Base-by-base conservation (phyloP, 2,113 vertebrate genomes). In the Dasyornis broadbenti region DNA sequence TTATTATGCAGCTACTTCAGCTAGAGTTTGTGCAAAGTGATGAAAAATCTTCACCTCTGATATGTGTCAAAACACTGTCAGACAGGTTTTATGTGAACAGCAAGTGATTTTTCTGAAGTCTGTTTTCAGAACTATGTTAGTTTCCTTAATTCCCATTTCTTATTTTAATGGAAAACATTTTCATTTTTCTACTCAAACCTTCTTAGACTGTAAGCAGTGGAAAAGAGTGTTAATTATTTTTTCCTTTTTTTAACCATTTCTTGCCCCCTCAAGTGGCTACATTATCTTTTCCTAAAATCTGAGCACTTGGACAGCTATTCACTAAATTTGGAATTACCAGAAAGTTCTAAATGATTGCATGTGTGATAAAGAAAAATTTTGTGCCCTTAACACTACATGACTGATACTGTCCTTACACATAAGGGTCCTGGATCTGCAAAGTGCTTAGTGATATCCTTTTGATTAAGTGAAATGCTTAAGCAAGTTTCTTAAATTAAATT, bases 61-160 rank as follows among this genome's bases (percentile, higher is more conserved):
- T 93, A 85, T 45, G n/a, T 96, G 95, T 95, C 96, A 96, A 96
- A 96, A 96, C 82, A 93, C 88, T 94, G 94, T 95, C 96, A 95
- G 96, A 92, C 92, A 68, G 70, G 37, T 90, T 95, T 88, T 91
- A 50, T 91, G 59, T 90, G 93, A 95, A 85, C n/a, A 87, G 89
- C 68, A 84, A 94, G 86, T 89, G 77, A 91, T 92, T 97, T 92
- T 94, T 90, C 68, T 93, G 65, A 89, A 92, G 89, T 92, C 60
- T 95, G 77, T 91, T 86, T 96, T 83, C 89, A 91, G 94, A 91
- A 52, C 69, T 81, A 37, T 77, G 75, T 86, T 94, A 52, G 52
- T 56, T 95, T 86, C 40, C 65, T 91, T 84, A 95, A 89, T 95
- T 92, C 75, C 31, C 61, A 65, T 57, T 79, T 96, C 66, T 88